Base-by-base conservation (phyloP, 2,888 invertebrate species). In the Chalcosyrphus nemorum region DNA sequence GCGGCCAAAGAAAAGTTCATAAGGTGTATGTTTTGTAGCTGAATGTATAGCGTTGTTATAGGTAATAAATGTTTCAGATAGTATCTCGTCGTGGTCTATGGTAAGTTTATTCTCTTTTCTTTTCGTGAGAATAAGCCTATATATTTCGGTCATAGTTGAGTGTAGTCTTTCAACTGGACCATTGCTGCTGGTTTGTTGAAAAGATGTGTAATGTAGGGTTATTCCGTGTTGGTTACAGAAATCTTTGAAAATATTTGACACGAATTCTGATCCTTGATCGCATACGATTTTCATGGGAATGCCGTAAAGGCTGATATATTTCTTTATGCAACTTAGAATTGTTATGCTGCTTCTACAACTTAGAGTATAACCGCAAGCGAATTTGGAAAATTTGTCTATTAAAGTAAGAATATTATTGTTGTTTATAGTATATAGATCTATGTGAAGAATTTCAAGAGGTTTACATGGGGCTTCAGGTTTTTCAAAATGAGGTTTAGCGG, bases 71-170 rank as follows among this genome's bases (percentile, higher is more conserved):
- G 72, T 59, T 65, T 72, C 85, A 0, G 41, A 32, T 1, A 85
- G 35, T 15, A 80, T 85, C 15, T 85, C 71, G 5, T 66, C 66
- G 45, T 74, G 59, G 17, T 78, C 78, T 19, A 32, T 65, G 6
- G 21, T 45, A 1, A 13, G 54, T 47, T 75, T 75, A 1, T 50
- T 38, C 43, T 68, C 57, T 52, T 74, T 50, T 4, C 3, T 19
- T 35, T 52, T 24, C 11, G 21, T 7, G 19, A 43, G 41, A 4
- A 76, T 71, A 19, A 75, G 75, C 54, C 75, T 32, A 38, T 75
- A 77, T 6, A 86, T 81, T 70, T 81, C 81, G 27, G 57, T 81
- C 19, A 72, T 15, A 0, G 41, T 80, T 3, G 72, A 80, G 17
- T 72, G 72, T 13, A 80, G 32, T 13, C 80, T 38, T 61, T 80